A percentile compares a stretch with the other conserved stretches of the same genome.
Conservation (phyloP, 2,797 vertebrate genomes). For the Monodelphis domestica region DNA sequence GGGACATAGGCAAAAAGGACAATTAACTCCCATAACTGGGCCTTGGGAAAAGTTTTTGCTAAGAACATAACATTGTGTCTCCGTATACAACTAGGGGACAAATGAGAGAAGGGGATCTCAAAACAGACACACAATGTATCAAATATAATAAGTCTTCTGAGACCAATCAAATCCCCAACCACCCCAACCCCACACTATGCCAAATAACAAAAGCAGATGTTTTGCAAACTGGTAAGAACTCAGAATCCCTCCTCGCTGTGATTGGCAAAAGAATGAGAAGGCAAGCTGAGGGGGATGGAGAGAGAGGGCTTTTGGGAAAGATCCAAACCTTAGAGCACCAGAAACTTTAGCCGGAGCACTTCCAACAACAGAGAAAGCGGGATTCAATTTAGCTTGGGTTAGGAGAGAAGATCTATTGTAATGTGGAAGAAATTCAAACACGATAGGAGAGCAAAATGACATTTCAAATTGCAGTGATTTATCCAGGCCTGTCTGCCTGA, state of each 20-base stretch:
- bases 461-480: conserved; percentile 80
- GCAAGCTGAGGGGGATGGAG: conserved; percentile 54
- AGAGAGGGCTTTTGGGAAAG: conserved; percentile 72
- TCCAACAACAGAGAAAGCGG: conserved; percentile 68
- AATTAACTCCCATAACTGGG: conserved; percentile 28
- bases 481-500: conserved; percentile 77
- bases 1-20: conserved; percentile 39
- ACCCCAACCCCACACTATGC: conserved; percentile 78
- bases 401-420: conserved; percentile 81
- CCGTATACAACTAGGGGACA: conserved; percentile 60
- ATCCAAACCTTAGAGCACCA: conserved; percentile 77
- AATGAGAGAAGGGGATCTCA: conserved; percentile 72
- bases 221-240: conserved; percentile 82
- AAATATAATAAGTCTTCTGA: conserved; percentile 86
- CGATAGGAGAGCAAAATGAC: conserved; percentile 75
- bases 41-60: conserved; percentile 31
- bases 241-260: conserved; percentile 75
- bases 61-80: conserved; percentile 3
- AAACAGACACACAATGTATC: conserved; percentile 83
- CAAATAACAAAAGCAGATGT: conserved; percentile 89
- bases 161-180: conserved; percentile 81
- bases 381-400: conserved; percentile 79
- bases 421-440: conserved; percentile 81
- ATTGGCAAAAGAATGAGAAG: conserved; percentile 72
- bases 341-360: conserved; percentile 70